phyloP scores from a whole-genome alignment of 2,113 vertebrate species.

The Mus musculus region DNA sequence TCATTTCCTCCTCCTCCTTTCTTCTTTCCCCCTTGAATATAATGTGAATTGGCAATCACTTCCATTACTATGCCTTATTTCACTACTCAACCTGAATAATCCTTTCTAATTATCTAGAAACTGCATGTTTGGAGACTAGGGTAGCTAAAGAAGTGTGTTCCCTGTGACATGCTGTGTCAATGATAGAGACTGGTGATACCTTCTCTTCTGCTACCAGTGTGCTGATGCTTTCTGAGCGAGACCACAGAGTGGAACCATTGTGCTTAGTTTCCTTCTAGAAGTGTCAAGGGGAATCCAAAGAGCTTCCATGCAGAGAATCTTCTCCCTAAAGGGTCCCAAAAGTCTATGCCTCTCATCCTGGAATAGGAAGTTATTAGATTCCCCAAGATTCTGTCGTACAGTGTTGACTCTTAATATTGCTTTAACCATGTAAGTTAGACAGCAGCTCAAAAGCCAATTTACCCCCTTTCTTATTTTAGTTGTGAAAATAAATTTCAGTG shows the following conservation, averaged over 20 bases:
- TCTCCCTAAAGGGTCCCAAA: background rate
- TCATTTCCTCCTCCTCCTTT: no score
- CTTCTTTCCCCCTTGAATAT: background rate
- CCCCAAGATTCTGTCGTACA: background rate
- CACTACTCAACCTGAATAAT: background rate
- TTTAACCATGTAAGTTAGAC: slow-evolving; percentile 12
- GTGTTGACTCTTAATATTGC: slow-evolving; percentile 48
- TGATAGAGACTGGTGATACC: background rate
- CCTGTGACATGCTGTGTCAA: background rate
- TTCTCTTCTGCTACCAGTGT: background rate
- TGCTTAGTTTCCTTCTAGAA: slow-evolving; percentile 1
- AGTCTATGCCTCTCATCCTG: background rate
- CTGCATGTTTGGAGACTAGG: background rate
- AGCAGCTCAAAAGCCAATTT: slow-evolving; percentile 46
- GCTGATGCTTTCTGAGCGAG: background rate
- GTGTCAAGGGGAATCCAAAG: background rate
- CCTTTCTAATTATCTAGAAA: background rate
- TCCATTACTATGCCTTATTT: background rate
- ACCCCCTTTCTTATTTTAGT: slow-evolving; percentile 35
- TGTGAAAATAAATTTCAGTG: slow-evolving; percentile 47
- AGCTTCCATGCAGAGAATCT: background rate
- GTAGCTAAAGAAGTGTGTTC: background rate
- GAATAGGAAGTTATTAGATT: background rate
- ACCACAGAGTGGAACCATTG: background rate
- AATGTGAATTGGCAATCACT: background rate